Percentiles rank a stretch among this genome's conserved stretches.
phyloP scores from a whole-genome alignment of 2,797 vertebrate genomes.

The Notamacropus eugenii region DNA sequence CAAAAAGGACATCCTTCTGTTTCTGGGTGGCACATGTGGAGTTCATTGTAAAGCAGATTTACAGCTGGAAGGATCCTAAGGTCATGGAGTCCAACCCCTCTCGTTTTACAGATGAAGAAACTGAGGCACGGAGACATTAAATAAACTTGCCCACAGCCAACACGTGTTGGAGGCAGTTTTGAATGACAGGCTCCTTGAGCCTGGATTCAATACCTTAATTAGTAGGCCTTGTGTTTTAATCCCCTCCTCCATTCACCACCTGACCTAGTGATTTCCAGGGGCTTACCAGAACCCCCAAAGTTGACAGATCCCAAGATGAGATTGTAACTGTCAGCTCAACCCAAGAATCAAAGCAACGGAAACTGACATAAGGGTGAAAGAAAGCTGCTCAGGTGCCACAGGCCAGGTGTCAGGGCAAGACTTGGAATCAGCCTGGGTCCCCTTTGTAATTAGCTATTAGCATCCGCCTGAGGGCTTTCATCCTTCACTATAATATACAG shows the following conservation, averaged over 20 bases:
- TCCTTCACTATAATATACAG: too few species aligned
- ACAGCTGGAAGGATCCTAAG: neutral
- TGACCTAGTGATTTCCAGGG: neutral
- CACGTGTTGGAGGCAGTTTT: neutral
- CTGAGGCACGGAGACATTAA: neutral
- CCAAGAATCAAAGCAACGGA: neutral
- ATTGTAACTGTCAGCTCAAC: neutral
- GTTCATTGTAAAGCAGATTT: neutral
- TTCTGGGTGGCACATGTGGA: neutral
- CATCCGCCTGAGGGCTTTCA: too few species aligned
- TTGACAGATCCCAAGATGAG: neutral
- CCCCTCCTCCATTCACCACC: neutral
- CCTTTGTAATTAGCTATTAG: too few species aligned
- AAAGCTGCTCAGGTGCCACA: too few species aligned
- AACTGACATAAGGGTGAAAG: neutral
- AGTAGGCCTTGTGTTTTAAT: neutral
- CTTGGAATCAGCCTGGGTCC: too few species aligned
- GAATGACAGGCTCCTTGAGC: neutral
- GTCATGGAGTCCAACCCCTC: too few species aligned
- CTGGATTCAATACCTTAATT: too few species aligned
- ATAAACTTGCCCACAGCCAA: neutral
- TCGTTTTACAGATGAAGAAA: neutral
- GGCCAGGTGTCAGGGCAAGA: too few species aligned
- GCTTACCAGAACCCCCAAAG: neutral
- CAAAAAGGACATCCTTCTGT: neutral